Evolutionary conservation across 2,888 invertebrate species (phyloP), one percentile per base, ranked within the genome.

Genomic region (Aplocera efformata): DNA sequence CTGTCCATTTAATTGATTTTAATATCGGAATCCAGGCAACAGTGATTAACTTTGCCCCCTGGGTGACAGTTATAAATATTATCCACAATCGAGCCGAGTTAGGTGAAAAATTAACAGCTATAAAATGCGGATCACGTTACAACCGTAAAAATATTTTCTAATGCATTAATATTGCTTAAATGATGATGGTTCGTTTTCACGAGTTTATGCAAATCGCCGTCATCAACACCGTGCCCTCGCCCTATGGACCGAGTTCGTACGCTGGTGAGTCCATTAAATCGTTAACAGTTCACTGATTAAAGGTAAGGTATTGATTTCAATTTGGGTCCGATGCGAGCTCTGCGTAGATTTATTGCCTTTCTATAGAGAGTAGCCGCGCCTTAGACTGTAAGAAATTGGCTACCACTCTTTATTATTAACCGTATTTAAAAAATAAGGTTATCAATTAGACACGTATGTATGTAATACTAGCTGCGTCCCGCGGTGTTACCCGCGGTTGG

Each of bases 241-340:
- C 40, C 28, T 24, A 28, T 10, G 24, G 24, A 21, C 44, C 30
- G 27, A 24, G 32, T 26, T 40, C 32, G 24, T 25, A 39, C 32
- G 40, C 36, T 44, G 45, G 32, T 10, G 36, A 33, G 32, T 49
- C 58, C 62, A 63, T 63, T 64, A 61, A 65, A 63, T 63, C 48
- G 58, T 67, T 60, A 64, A 66, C 66, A 68, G 62, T 65, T 59
- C 60, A 67, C 52, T 69, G 63, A 65, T 60, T 68, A 63, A 52
- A 62, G 60, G 58, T 53, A 62, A 56, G 58, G 52, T 64, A 65
- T 60, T 47, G 53, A 68, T 68, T 66, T 60, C 59, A 63, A 64
- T 67, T 60, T 52, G 49, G 47, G 50, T 53, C 52, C 41, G 48
- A 44, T 10, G 38, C 29, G 40, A 32, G 36, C 40, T 42, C 42